Base-by-base conservation (phyloP, 2,113 vertebrate genomes). In the Casuarius casuarius region DNA sequence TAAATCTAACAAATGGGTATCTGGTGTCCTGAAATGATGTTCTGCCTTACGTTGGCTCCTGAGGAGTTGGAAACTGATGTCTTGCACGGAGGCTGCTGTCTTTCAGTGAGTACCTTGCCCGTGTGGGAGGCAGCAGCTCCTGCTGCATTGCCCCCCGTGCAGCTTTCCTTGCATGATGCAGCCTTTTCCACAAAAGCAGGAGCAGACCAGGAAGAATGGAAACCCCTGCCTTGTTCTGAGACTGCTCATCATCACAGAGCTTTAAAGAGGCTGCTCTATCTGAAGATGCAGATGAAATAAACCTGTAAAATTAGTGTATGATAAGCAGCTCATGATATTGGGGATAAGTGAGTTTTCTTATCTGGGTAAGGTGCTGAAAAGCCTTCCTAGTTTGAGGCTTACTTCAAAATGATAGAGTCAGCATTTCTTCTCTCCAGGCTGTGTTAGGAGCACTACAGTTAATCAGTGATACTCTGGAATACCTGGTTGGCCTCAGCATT, bases 1-100 rank as follows among this genome's bases (percentile, higher is more conserved):
- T 42, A 65, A 62, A 26, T 42, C 46, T 48, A 33, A 15, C 31
- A 51, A 72, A 54, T 21, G 6, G 65, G 42, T 9, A 71, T 48
- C 35, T 40, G 7, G 33, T 66, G 38, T 82, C 51, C 46, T 91
- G 33, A 72, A 87, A 67, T 25, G 20, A 33, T 12, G 8, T 33
- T 17, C 33, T 23, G 11, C 58, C 44, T 81, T 48, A 10, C 38
- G 58, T 21, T 51, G 62, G 28, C 42, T 6, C 4, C 17, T 14
- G 10, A 1, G 1, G 25, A 26, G 31, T 0, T 1, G 28, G 58
- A 59, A 65, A 35, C 8, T 33, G 40, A 46, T 62, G n/a, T 25
- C 0, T 0, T 9, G 68, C 1, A 0, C 70, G 25, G 12, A n/a
- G 33, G 18, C 35, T 72, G 8, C 51, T 61, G 38, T 49, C 38